Base-by-base conservation (phyloP, 2,888 invertebrate species). In the Agrochola lota region DNA sequence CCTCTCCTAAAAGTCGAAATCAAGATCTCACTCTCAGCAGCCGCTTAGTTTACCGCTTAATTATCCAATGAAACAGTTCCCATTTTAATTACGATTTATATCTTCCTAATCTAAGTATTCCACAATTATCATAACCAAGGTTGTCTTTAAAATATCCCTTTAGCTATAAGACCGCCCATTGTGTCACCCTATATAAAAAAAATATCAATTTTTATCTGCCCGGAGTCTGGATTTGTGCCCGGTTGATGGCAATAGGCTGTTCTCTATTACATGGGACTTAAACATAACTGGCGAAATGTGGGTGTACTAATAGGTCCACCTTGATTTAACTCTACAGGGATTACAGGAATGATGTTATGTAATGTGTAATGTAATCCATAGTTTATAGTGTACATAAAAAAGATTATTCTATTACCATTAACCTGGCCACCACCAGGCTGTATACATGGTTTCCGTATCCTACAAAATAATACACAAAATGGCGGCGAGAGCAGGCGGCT, bases 401-500 rank as follows among this genome's bases (percentile, higher is more conserved):
- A 17, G 20, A 20, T 2, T 23, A 49, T 49, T 20, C n/a, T 7
- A 67, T 20, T 6, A 30, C 5, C 3, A 66, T 30, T 20, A 20
- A 26, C 46, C 26, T 67, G 17, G 11, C 9, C 17, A 17, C 3
- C 17, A 35, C 20, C 43, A 71, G 52, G 49, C 35, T 49, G 66
- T 40, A 70, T 60, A n/a, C 17, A 67, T 71, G 26, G 43, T 71
- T 74, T 63, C n/a, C 63, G 9, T 63, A 62, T 55, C 52, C 46
- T 71, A 70, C 46, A 59, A 64, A 75, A 64, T n/a, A 49, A 66
- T 55, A n/a, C 5, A 62, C 40, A 63, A 78, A 82, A 82, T 78
- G 57, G 73, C 40, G 52, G 59, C 4, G 5, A 30, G 46, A 60
- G 23, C 20, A 46, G 46, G 43, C 40, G 49, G 64, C 52, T 77